Evolutionary conservation across 2,797 vertebrate genomes (phyloP).

Genomic region (Philypnodon macrostomus): DNA sequence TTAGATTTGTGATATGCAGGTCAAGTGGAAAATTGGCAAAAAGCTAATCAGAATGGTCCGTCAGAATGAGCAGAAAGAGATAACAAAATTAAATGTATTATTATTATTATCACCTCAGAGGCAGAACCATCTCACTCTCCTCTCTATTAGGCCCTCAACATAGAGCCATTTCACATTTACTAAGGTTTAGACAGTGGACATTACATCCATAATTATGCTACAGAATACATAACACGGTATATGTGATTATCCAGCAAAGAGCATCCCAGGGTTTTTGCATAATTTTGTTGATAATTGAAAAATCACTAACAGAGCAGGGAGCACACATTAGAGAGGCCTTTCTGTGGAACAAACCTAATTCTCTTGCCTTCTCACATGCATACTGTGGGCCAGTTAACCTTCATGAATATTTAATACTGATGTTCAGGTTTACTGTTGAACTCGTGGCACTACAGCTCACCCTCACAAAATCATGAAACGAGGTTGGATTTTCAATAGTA

Average conservation of each 20-base stretch:
- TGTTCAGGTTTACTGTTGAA: constrained; percentile 39
- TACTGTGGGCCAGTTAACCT: constrained; percentile 36
- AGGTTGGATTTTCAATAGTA: background rate
- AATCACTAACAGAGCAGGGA: constrained; percentile 39
- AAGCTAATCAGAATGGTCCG: too few species aligned
- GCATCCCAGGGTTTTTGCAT: constrained; percentile 13
- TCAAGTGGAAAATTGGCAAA: background rate
- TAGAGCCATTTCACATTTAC: too few species aligned
- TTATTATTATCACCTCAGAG: too few species aligned
- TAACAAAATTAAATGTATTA: too few species aligned
- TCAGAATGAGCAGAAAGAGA: too few species aligned
- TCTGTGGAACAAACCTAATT: constrained; percentile 54
- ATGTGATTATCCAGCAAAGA: constrained; percentile 37
- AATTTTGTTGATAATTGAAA: constrained; percentile 34
- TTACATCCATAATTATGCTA: too few species aligned
- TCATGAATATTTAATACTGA: constrained; percentile 67
- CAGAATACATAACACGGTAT: too few species aligned
- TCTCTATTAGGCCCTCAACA: too few species aligned
- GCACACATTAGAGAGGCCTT: constrained; percentile 44
- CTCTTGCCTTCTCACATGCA: constrained; percentile 32
- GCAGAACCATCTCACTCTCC: too few species aligned
- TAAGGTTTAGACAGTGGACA: too few species aligned
- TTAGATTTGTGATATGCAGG: too few species aligned
- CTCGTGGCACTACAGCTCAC: constrained; percentile 22
- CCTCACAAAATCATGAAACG: constrained; percentile 23